Evolutionary conservation across 1,140 invertebrate species (phyloP), one percentile per base, ranked within the genome.

Genomic region (Eupeodes corollae): DNA sequence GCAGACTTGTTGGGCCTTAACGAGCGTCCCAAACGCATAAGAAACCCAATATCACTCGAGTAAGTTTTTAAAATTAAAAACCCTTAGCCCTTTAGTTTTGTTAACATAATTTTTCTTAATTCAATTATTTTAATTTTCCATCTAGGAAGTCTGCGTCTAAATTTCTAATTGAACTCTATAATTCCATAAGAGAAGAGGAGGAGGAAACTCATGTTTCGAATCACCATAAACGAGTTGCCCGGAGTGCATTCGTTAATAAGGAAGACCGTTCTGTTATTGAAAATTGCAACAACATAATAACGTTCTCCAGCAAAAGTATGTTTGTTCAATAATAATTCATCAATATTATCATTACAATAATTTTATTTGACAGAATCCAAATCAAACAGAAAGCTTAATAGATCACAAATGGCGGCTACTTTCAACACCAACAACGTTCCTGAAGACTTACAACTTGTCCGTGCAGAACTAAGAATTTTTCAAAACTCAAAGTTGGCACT

Each of bases 381-480:
- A 31, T 11, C 42, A 37, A 33, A 37, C 39, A 18, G 13, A 41
- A 12, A 41, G 11, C 21, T 5, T 5, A 41, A 16, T 41, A 41
- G 18, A 41, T 15, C 30, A 6, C 37, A 52, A n/a, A 49, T 52
- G 40, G 18, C 32, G 2, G 10, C 50, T 10, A 35, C 35, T 8
- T 66, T 66, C 37, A 66, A 66, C 44, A 59, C 55, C 1, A 60
- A 62, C 19, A 59, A 63, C 47, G 57, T 66, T 9, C 63, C 63
- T 2, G 6, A 32, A 10, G 60, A 65, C 35, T 35, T 66, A 34
- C 26, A 41, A 15, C 41, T 67, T 16, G 45, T 55, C 6, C 59
- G 62, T 31, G 56, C 63, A 43, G 54, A 50, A 13, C 6, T 67
- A 14, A 46, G 63, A 18, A 41, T 67, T n/a, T 67, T 60, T 37